A percentile compares a stretch with the other conserved stretches of the same genome.
phyloP scores from a whole-genome alignment of 2,113 vertebrate species.

The Pedionomus torquatus region DNA sequence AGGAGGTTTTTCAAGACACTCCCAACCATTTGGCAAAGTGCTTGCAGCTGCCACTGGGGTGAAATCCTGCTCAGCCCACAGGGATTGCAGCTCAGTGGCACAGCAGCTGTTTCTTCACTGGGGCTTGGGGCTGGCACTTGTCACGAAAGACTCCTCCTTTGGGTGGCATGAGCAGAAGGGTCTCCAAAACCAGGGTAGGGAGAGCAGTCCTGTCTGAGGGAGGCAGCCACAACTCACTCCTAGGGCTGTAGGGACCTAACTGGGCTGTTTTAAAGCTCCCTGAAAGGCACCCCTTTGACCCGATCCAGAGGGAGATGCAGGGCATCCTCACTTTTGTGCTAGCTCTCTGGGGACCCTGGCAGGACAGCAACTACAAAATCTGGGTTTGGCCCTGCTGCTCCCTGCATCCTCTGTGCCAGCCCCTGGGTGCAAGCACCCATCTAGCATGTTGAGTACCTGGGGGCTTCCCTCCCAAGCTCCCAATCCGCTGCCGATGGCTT shows the following conservation, averaged over 20 bases:
- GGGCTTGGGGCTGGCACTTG: neutral
- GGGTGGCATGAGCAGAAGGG: neutral
- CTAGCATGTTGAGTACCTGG: fast-evolving
- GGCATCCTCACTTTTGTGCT: neutral
- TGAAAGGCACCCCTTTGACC: neutral
- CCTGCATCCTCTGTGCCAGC: neutral
- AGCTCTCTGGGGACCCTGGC: neutral
- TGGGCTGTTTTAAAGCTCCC: neutral
- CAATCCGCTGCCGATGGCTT: neutral
- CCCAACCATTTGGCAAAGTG: neutral
- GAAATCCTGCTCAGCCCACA: neutral
- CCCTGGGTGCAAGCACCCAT: neutral
- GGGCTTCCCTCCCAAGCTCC: neutral
- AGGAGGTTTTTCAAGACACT: neutral
- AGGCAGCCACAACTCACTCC: neutral
- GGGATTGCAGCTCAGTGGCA: neutral
- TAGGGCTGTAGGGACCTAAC: neutral
- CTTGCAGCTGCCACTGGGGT: neutral
- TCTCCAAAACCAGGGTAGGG: neutral
- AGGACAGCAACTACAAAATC: neutral
- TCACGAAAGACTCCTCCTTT: neutral
- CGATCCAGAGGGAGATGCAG: neutral
- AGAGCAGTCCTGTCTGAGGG: neutral
- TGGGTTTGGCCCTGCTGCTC: neutral
- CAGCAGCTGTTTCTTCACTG: fast-evolving